Evolutionary conservation across 2,888 invertebrate genomes (phyloP), one percentile per base, ranked within the genome.

Genomic region (Margaritifera margaritifera): DNA sequence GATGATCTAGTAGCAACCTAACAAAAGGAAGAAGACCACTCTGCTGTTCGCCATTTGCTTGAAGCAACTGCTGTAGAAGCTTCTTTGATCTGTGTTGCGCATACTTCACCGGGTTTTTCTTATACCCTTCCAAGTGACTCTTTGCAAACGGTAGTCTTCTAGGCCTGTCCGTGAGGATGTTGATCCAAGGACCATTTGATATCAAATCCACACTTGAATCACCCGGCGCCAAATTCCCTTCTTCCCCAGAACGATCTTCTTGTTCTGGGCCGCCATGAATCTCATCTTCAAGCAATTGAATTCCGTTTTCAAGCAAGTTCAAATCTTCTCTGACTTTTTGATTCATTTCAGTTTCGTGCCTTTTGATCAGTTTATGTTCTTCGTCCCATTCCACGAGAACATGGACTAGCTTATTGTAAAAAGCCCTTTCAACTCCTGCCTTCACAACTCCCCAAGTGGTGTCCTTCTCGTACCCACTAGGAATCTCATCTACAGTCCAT

Each of bases 401-500:
- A 15, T 58, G 52, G 57, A 59, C 66, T 19, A 57, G 51, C 51
- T 71, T 75, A n/a, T 71, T 62, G 59, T 72, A 68, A 25, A 79
- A 72, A 6, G 64, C 72, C 15, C 55, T 59, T 59, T 80, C 72
- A 1, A 81, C 62, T 25, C 58, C 59, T 50, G 67, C 64, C 56
- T 80, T 75, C 0, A 81, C 59, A 62, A 76, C 74, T n/a, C 53
- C 57, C 77, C 79, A 76, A 20, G 51, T 66, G n/a, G 67, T 53
- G 62, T 5, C 72, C 61, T 42, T 42, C 4, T 65, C 63, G 1
- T 70, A 62, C 20, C 71, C 70, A 22, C 64, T 68, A 42, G 79
- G 78, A 5, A 77, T 71, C 68, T 81, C 81, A 18, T 54, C 66
- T 31, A 72, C 58, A 51, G 68, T 70, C 81, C 81, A 81, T 24